phyloP scores from a whole-genome alignment of 2,888 invertebrate species.

The Netelia melanura region DNA sequence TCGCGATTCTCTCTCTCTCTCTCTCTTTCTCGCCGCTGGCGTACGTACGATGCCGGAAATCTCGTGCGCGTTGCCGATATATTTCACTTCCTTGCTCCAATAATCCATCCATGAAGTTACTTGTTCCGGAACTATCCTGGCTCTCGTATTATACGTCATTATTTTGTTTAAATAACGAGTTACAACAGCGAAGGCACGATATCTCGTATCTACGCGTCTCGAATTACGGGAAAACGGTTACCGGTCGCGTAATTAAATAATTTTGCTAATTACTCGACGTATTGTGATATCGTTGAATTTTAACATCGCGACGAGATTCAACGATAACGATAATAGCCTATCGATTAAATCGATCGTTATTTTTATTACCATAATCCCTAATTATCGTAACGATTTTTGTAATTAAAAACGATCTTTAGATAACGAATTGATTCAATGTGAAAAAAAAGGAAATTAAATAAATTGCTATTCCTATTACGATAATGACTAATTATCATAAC shows the following conservation, averaged over 20 bases:
- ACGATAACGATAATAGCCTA: background rate
- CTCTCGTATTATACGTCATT: background rate
- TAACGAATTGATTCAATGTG: background rate
- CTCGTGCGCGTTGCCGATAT: background rate
- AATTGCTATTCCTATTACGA: too few relatives aligned
- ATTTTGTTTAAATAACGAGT: background rate
- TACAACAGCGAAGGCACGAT: background rate
- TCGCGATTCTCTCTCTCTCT: background rate
- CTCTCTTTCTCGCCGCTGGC: too few relatives aligned
- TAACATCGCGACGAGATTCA: background rate
- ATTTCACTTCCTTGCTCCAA: constrained; percentile 43
- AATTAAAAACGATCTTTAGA: background rate
- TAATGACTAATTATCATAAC: too few relatives aligned
- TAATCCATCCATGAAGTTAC: constrained; percentile 26
- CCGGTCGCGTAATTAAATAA: background rate
- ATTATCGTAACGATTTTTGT: too few relatives aligned
- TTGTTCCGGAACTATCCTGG: constrained; percentile 24
- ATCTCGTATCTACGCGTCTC: background rate
- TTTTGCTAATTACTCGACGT: background rate
- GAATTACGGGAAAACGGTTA: background rate
- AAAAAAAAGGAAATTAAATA: background rate
- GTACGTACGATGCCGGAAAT: constrained; percentile 36
- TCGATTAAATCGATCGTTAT: too few relatives aligned
- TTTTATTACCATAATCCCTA: too few relatives aligned
- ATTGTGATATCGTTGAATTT: background rate